Evolutionary conservation across 2,797 vertebrate genomes (phyloP).

Genomic region (Argyrosomus regius): DNA sequence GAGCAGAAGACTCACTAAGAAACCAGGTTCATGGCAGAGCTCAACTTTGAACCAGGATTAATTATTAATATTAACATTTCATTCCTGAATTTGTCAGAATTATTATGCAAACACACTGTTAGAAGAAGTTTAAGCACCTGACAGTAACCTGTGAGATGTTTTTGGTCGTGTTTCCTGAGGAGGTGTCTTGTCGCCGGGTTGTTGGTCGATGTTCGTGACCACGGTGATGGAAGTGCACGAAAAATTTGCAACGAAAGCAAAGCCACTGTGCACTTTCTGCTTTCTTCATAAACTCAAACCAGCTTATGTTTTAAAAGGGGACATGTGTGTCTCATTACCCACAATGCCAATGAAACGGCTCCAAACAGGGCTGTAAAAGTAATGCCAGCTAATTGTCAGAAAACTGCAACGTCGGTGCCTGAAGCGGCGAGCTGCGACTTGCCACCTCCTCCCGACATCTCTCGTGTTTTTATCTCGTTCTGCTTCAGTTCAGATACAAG

Average conservation of each 20-base stretch:
- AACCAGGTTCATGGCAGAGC: not conserved
- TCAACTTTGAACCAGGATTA: too few relatives aligned
- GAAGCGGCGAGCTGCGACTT: not conserved
- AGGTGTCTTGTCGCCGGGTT: not conserved
- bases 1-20: not conserved
- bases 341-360: conserved; percentile 10
- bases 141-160: not conserved
- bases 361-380: conserved; percentile 45
- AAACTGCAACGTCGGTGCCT: conserved; percentile 16
- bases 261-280: conserved; percentile 20
- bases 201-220: not conserved
- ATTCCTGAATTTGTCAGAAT: too few relatives aligned
- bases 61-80: too few relatives aligned
- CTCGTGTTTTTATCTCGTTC: not conserved
- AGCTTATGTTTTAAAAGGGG: not conserved
- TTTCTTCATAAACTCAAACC: conserved; percentile 25
- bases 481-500: not conserved
- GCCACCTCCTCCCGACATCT: fast-evolving
- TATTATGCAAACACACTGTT: not conserved
- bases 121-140: not conserved
- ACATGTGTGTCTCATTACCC: conserved; percentile 50
- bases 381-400: conserved; percentile 29
- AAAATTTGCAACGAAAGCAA: conserved; percentile 12
- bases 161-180: not conserved
- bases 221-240: not conserved